Evolutionary conservation across 92 coral and sea anemone species (phyloP), one percentile per base, ranked within the genome.

Genomic region (Phenganax marumi): DNA sequence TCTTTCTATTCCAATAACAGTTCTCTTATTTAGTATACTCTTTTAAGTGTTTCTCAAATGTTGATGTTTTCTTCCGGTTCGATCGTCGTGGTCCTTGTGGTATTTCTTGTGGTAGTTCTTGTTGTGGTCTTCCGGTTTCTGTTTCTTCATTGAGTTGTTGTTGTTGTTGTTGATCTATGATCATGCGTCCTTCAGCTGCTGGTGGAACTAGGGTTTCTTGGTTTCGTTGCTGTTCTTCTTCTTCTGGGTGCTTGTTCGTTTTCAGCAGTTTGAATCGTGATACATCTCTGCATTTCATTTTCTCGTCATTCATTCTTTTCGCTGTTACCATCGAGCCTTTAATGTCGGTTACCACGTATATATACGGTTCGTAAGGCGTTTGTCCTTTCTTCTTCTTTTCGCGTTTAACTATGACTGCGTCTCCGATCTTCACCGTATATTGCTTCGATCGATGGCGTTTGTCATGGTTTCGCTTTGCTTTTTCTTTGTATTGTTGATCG

Each of bases 361-460:
- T 50, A 56, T 79, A 50, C 12, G 85, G 89, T 47, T 88, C 89
- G 52, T 79, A 88, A 63, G 89, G 89, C 33, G 91, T 85, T 18
- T 85, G 51, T 68, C 84, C 87, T 86, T 89, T 87, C 68, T 73
- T 47, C 76, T 87, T 85, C 52, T 50, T 88, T 21, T 90, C 87
- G 18, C 87, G 76, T 52, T 88, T 90, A n/a, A 84, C 87, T 18
- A 90, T 51, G 5, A 88, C 86, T 21, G 93, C 91, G 22, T 86
- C 85, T 56, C 93, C 86, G 19, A 58, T 62, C 52, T 88, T 86
- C 73, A 90, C 48, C 58, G 47, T 58, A 66, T 85, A 85, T 51
- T 71, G 50, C 64, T 63, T 85, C 46, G 84, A 87, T 68, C 69
- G 71, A 75, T 87, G 89, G 65, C 89, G 18, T 63, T 68, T 57